Percentiles rank a stretch among this genome's conserved stretches.
Conservation (phyloP, 2,113 vertebrate genomes). For the Axis porcinus region DNA sequence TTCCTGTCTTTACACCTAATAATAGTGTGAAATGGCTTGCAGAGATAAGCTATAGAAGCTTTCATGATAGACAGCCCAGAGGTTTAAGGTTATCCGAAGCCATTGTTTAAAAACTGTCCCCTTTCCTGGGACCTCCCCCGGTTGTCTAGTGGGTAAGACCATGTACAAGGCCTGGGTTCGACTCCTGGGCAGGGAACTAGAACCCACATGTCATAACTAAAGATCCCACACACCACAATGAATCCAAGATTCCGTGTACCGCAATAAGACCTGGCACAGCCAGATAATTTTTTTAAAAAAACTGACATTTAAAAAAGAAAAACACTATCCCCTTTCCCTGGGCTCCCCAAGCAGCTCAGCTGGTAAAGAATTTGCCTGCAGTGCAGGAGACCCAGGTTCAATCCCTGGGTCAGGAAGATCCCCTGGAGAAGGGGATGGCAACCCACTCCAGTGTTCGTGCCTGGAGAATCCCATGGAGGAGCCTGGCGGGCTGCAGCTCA, state of each 20-base stretch:
- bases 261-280: background rate
- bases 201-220: background rate
- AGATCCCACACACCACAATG: fast-evolving
- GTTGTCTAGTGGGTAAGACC: background rate
- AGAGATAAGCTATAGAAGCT: background rate
- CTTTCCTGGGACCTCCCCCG: background rate
- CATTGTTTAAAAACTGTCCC: background rate
- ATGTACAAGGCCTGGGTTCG: fast-evolving
- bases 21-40: background rate
- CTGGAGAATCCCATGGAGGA: background rate
- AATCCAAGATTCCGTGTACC: background rate
- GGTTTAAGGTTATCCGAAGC: background rate
- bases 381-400: background rate
- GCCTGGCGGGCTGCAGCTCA: background rate
- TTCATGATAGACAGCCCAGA: background rate
- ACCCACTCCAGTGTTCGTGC: background rate
- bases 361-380: background rate
- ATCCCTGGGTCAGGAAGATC: background rate
- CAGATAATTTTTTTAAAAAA: background rate
- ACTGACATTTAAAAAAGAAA: background rate
- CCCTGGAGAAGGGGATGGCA: background rate
- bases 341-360: background rate
- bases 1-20: background rate
- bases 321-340: background rate
- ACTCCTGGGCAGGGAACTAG: background rate